phyloP scores from a whole-genome alignment of 2,113 vertebrate species.

The Mobula hypostoma region DNA sequence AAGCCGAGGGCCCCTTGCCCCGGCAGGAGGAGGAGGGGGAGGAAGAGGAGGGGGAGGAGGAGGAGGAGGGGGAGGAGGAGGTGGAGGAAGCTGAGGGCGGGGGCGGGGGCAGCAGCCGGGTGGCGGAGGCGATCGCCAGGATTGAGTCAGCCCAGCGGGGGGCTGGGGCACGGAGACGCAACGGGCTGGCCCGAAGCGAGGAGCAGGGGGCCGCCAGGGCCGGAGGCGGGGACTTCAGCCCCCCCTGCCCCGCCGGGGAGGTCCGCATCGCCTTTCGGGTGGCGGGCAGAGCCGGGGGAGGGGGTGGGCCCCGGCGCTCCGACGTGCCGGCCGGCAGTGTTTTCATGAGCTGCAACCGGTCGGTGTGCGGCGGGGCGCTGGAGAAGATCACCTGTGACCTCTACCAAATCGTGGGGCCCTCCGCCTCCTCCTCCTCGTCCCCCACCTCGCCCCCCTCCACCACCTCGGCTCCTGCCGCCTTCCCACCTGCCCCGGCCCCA shows the following conservation, averaged over 20 bases:
- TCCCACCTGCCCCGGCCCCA: constrained; percentile 51
- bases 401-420: constrained; percentile 83
- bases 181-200: constrained; percentile 41
- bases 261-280: constrained; percentile 86
- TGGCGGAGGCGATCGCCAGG: constrained; percentile 81
- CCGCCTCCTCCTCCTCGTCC: constrained; percentile 53
- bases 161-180: constrained; percentile 37
- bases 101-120: constrained; percentile 63
- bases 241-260: constrained; percentile 50
- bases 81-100: constrained; percentile 42
- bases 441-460: constrained; percentile 38
- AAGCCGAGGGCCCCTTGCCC: constrained; percentile 40
- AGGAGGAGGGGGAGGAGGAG: constrained; percentile 34
- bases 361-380: constrained; percentile 55
- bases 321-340: constrained; percentile 65
- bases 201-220: constrained; percentile 39
- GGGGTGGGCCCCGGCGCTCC: constrained; percentile 56
- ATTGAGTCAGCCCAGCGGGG: constrained; percentile 50
- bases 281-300: constrained; percentile 64
- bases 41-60: constrained; percentile 39
- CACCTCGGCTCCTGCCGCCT: too few relatives aligned
- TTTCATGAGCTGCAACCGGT: constrained; percentile 65
- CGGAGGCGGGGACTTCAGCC: not conserved
- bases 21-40: constrained; percentile 48
- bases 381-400: constrained; percentile 95